Evolutionary conservation across 1,140 invertebrate genomes (phyloP).

Genomic region (Ceratosolen solmsi): DNA sequence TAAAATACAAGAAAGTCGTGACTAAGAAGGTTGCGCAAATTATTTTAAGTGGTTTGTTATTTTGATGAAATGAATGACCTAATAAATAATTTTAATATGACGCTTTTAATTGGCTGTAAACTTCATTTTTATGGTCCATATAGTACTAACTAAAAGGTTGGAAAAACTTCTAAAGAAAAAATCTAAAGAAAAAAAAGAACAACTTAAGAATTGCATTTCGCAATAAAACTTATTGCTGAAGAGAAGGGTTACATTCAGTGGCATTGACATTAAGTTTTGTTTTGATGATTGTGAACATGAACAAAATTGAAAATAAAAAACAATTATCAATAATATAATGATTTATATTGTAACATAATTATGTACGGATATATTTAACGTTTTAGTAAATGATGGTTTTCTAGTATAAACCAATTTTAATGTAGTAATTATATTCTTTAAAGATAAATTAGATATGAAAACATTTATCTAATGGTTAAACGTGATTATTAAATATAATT

Average conservation of each 20-base stretch:
- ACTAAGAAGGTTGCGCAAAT: neutral
- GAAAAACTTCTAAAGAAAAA: slow-evolving; percentile 1
- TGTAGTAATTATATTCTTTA: no score
- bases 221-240: neutral
- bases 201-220: neutral
- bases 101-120: slow-evolving; percentile 9
- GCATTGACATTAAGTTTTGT: neutral
- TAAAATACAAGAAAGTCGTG: neutral
- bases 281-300: neutral
- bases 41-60: slow-evolving; percentile 8
- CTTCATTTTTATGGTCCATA: neutral
- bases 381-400: no score
- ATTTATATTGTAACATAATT: neutral
- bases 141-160: neutral
- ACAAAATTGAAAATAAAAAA: neutral
- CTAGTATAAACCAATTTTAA: no score
- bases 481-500: no score
- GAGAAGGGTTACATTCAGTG: neutral
- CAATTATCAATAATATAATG: neutral
- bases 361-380: neutral
- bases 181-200: neutral
- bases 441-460: no score
- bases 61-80: slow-evolving; percentile 9
- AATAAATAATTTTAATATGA: slow-evolving; percentile 21
- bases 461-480: no score